Evolutionary conservation across 2,888 invertebrate genomes (phyloP).

Genomic region (Eupithecia dodoneata): DNA sequence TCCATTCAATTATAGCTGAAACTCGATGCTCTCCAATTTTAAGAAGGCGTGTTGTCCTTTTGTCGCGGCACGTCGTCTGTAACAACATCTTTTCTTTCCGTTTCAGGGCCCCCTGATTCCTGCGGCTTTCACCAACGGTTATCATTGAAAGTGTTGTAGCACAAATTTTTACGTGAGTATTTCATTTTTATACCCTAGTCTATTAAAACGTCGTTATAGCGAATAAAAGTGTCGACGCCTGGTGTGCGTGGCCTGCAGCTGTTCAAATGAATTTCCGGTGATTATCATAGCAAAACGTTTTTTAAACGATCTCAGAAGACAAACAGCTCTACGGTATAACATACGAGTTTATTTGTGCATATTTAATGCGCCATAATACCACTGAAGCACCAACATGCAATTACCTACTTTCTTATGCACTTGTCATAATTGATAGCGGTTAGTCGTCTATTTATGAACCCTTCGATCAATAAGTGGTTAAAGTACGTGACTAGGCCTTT

Average conservation of each 20-base stretch:
- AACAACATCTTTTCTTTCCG: slow-evolving; percentile 56
- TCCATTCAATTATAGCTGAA: slow-evolving; percentile 71
- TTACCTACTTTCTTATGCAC: slow-evolving; percentile 26
- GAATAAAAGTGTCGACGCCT: slow-evolving; percentile 61
- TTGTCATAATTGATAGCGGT: slow-evolving; percentile 30
- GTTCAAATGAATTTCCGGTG: slow-evolving; percentile 59
- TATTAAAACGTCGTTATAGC: slow-evolving; percentile 73
- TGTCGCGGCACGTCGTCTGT: slow-evolving; percentile 31
- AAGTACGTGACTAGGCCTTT: slow-evolving; percentile 8
- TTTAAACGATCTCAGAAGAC: slow-evolving; percentile 58
- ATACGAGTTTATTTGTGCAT: slow-evolving; percentile 39
- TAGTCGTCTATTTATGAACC: slow-evolving; percentile 29
- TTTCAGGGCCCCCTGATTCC: slow-evolving; percentile 98
- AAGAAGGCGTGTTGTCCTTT: slow-evolving; percentile 40
- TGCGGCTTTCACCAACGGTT: slow-evolving; percentile 99
- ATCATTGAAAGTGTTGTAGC: slow-evolving; percentile 92
- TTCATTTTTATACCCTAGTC: slow-evolving; percentile 63
- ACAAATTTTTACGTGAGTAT: slow-evolving; percentile 83
- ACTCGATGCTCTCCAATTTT: slow-evolving; percentile 57
- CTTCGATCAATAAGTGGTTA: slow-evolving; percentile 29
- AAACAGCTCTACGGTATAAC: slow-evolving; percentile 40
- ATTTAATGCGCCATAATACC: slow-evolving; percentile 20
- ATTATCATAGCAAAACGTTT: slow-evolving; percentile 62
- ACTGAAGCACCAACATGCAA: slow-evolving; percentile 32
- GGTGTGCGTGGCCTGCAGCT: slow-evolving; percentile 58